These are phyloP conservation scores for Pilophorus perplexus DNA, from an alignment of 2,888 invertebrate genomes.

Conservation along the genomic window DNA sequence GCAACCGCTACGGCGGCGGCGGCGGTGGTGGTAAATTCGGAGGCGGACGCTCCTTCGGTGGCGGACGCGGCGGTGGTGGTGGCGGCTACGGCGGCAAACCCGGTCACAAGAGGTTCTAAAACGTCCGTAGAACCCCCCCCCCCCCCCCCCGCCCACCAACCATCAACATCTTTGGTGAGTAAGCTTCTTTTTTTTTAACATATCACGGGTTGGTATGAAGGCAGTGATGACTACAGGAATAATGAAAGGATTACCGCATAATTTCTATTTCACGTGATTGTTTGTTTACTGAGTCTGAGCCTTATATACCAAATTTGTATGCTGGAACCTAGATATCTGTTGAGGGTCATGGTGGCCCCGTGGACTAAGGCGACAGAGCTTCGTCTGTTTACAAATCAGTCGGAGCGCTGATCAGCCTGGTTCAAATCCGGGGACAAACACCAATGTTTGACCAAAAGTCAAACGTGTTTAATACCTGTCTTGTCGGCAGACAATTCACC, in stretches of 20 bases:
- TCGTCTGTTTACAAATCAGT: too few relatives aligned
- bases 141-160: background rate
- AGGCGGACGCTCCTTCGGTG: slow-evolving; percentile 35
- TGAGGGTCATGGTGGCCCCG: too few relatives aligned
- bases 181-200: background rate
- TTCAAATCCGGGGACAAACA: too few relatives aligned
- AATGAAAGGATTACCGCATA: background rate
- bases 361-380: too few relatives aligned
- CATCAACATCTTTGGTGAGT: slow-evolving; percentile 7
- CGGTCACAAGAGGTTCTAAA: slow-evolving; percentile 25
- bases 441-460: too few relatives aligned
- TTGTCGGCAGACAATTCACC: too few relatives aligned
- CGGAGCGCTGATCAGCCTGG: too few relatives aligned
- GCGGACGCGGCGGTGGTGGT: slow-evolving; percentile 11
- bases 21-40: slow-evolving; percentile 23
- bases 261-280: background rate
- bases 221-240: slow-evolving; percentile 19
- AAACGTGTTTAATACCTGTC: too few relatives aligned
- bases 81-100: slow-evolving; percentile 32
- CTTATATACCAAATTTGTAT: too few relatives aligned
- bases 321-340: too few relatives aligned
- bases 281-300: slow-evolving; percentile 23
- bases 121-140: background rate
- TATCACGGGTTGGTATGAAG: background rate
- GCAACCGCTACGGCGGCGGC: slow-evolving; percentile 1